phyloP scores from a whole-genome alignment of 2,113 vertebrate species.

The Thinocorus orbignyianus region DNA sequence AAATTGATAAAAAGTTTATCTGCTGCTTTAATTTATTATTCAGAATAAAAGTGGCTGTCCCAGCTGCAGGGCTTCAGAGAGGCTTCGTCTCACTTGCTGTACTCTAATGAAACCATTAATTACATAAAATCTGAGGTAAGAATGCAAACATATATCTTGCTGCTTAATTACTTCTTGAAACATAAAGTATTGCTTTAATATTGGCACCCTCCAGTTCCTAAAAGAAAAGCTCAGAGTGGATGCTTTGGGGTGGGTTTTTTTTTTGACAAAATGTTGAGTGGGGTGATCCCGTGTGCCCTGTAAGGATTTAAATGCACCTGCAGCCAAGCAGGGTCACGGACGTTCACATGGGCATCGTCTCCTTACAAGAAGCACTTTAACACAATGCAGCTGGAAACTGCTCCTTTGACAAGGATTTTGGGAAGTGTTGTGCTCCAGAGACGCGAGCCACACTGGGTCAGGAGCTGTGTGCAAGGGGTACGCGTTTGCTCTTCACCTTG shows the following conservation, averaged over 20 bases:
- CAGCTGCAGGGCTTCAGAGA: neutral
- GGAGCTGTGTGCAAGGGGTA: neutral
- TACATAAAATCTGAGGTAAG: neutral
- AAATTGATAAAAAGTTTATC: neutral
- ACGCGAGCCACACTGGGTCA: rapidly evolving
- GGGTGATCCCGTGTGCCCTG: neutral
- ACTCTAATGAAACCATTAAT: neutral
- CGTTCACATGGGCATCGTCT: rapidly evolving
- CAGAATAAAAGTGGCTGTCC: neutral
- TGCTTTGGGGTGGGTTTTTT: neutral
- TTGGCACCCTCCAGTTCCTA: neutral
- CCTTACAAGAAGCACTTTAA: neutral
- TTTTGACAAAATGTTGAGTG: neutral
- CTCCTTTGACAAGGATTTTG: neutral
- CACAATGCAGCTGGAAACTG: neutral
- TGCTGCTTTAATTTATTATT: neutral
- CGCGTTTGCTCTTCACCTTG: neutral
- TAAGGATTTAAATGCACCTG: neutral
- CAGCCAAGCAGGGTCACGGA: neutral
- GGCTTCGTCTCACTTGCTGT: neutral
- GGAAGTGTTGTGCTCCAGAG: neutral
- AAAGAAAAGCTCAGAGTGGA: neutral
- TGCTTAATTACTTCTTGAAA: neutral
- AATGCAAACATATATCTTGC: neutral
- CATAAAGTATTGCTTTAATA: neutral